Evolutionary conservation across 2,888 invertebrate species (phyloP), one percentile per base, ranked within the genome.

Genomic region (Labia minor): DNA sequence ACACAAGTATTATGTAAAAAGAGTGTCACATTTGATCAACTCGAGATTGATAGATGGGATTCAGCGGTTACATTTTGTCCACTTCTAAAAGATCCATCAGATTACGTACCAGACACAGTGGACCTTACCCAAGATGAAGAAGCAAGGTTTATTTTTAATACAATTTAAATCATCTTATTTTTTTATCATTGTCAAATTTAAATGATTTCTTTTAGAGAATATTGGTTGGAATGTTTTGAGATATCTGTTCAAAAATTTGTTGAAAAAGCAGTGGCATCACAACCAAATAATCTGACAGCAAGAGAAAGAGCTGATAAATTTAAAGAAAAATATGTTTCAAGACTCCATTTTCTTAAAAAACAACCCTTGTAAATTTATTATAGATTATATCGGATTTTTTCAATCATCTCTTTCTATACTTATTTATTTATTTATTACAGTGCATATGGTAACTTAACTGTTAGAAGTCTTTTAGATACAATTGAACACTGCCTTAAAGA

Each of bases 151-250:
- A 21, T 65, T 33, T 33, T 33, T n/a, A n/a, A n/a, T n/a, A n/a
- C n/a, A n/a, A n/a, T n/a, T n/a, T n/a, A n/a, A n/a, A 0, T 14
- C 16, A 37, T 65, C n/a, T 61, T 19, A 3, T 14, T 11, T 69
- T 20, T 16, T 49, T 33, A 33, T 1, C 19, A 26, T 64, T 19
- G 11, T 11, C 62, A 2, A 67, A 61, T 66, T 66, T 33, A 49
- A 49, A 66, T 65, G 65, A 73, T 64, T 26, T 66, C 19, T 71
- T 71, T n/a, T 69, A 79, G 86, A 70, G 80, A 82, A 64, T 97
- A 96, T 78, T 98, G 97, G 97, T 83, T 97, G 63, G 84, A 87
- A 70, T 94, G 95, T 77, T 91, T 97, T 76, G 89, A 92, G 76
- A 88, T 87, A 71, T 86, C 93, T 72, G 87, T 91, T 16, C 86